Percentiles rank a stretch among this genome's conserved stretches.
Evolutionary conservation across 2,888 invertebrate species (phyloP).

Genomic region (Drosophila rubida): DNA sequence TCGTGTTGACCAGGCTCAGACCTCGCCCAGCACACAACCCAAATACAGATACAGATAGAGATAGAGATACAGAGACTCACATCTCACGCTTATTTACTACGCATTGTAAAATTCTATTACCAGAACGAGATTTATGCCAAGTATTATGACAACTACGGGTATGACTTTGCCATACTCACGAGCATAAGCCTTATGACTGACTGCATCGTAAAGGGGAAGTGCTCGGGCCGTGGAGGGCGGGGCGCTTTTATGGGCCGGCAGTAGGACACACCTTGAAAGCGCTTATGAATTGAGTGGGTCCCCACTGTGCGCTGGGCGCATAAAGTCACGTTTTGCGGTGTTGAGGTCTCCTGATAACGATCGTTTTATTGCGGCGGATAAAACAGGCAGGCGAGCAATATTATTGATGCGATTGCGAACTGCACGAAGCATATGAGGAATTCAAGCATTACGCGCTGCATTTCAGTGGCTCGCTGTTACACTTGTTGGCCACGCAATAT

Average conservation of each 20-base stretch:
- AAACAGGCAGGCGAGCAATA: background rate
- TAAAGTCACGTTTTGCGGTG: conserved; percentile 63
- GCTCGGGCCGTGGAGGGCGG: conserved; percentile 8
- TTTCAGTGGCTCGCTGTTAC: conserved; percentile 4
- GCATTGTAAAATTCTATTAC: conserved; percentile 65
- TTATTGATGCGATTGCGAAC: conserved; percentile 26
- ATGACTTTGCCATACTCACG: conserved; percentile 36
- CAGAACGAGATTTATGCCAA: conserved; percentile 60
- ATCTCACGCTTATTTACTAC: conserved; percentile 53
- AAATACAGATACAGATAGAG: conserved; percentile 11
- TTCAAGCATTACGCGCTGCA: conserved; percentile 20
- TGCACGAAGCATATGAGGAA: conserved; percentile 13
- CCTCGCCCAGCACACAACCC: conserved; percentile 15
- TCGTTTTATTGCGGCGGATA: conserved; percentile 20
- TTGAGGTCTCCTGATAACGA: conserved; percentile 34
- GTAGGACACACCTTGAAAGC: conserved; percentile 64
- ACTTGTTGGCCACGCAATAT: conserved; percentile 30
- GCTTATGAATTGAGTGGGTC: conserved; percentile 57
- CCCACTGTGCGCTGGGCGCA: conserved; percentile 46
- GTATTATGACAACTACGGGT: conserved; percentile 46
- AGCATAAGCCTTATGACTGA: conserved; percentile 16
- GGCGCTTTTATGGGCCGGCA: conserved; percentile 17
- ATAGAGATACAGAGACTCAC: conserved; percentile 15
- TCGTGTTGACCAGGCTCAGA: conserved; percentile 23
- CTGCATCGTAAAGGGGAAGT: conserved; percentile 6